Base-by-base conservation (phyloP, 2,888 invertebrate genomes). In the Carpatolechia fugitivella region DNA sequence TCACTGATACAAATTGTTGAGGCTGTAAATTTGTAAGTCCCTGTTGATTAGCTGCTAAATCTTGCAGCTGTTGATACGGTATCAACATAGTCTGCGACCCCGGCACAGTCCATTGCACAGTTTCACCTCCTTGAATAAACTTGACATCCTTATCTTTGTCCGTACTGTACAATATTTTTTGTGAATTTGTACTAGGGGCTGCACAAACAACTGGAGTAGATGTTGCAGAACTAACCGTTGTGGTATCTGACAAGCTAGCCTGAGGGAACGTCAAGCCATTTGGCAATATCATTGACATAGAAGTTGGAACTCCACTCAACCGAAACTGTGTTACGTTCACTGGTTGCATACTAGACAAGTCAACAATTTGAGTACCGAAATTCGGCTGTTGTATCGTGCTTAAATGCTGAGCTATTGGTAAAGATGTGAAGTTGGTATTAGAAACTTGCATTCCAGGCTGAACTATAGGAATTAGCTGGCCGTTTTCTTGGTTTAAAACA, bases 11-110 rank as follows among this genome's bases (percentile, higher is more conserved):
- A 83, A 78, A 90, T 58, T 89, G 90, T 53, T 90, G 88, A 1
- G 77, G 80, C 56, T 88, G 90, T 18, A 90, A 63, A 60, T 85
- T 87, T 10, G 80, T 61, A 53, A 89, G 58, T 6, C 83, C 85
- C 31, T 80, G 66, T 58, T 86, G 89, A 59, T 74, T 78, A 1
- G 80, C 69, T 1, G 85, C 69, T 24, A 89, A 69, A 38, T 90
- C 90, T 59, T 90, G 90, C 2, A 90, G 63, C 58, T 89, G 89
- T 61, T 90, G 90, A 57, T 90, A 90, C 2, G 90, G 90, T 57
- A 90, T 89, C 55, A 89, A 62, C 90, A 90, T 90, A 7, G 90
- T 90, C 61, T 90, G 90, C 0, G 88, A 85, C 0, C 88, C 88
- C 0, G 90, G 90, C 55, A 90, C 72, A 0, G 85, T 74, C 90